Conservation (phyloP, 1,140 invertebrate species). For the Frieseomelitta varia region DNA sequence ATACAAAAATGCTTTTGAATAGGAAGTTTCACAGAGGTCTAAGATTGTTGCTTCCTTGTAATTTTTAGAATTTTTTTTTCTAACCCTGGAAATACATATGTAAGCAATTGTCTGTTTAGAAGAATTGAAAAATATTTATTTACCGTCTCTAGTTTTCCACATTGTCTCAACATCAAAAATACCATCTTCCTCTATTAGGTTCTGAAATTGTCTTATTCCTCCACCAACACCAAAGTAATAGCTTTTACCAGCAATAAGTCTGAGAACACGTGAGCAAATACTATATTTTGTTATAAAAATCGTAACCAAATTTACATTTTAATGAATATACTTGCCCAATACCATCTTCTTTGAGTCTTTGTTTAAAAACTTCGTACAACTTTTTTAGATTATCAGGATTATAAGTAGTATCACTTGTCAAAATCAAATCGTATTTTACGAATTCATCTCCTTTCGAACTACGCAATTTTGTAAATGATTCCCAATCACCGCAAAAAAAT, state of each 20-base stretch:
- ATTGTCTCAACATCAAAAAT: constrained; percentile 83
- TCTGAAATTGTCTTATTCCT: constrained; percentile 88
- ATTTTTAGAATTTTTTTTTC: constrained; percentile 81
- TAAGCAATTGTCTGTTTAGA: constrained; percentile 1
- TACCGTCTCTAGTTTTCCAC: constrained; percentile 84
- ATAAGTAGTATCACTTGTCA: constrained; percentile 96
- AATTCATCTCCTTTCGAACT: constrained; percentile 66
- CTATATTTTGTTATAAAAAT: constrained; percentile 36
- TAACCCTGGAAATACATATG: constrained; percentile 75
- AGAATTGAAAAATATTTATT: constrained; percentile 24
- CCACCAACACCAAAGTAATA: constrained; percentile 96
- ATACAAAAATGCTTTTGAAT: neutral
- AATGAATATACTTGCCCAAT: constrained; percentile 78
- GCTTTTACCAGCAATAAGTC: constrained; percentile 91
- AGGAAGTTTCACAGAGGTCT: neutral
- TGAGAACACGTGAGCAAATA: constrained; percentile 49
- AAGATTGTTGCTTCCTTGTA: constrained; percentile 40
- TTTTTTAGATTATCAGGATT: constrained; percentile 91
- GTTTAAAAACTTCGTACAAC: constrained; percentile 87
- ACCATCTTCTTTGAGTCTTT: constrained; percentile 86
- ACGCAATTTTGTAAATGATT: constrained; percentile 83
- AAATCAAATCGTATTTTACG: constrained; percentile 90
- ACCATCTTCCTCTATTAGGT: constrained; percentile 82
- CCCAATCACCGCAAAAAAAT: constrained; percentile 93
- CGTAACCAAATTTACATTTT: constrained; percentile 8